These are phyloP conservation scores for Actinostola sp. DNA, from an alignment of 92 coral and sea anemone genomes.

Conservation along the genomic window DNA sequence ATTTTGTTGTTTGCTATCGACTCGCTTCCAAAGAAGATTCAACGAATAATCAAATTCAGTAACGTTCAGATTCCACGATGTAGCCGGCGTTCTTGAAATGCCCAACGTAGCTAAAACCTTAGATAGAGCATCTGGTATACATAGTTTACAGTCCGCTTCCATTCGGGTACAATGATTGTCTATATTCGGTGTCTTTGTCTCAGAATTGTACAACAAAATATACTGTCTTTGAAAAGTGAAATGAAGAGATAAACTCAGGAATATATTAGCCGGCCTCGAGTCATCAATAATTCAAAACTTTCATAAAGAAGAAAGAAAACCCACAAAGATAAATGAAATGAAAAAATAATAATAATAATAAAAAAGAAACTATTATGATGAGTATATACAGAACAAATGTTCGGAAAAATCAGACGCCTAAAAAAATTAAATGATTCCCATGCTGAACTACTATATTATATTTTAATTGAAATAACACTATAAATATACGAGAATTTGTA, in stretches of 20 bases:
- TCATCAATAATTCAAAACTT: slow-evolving; percentile 8
- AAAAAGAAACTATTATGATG: too few species aligned
- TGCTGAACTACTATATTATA: not conserved
- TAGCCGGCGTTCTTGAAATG: not conserved
- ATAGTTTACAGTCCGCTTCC: not conserved
- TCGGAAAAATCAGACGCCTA: too few species aligned
- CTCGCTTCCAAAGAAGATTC: slow-evolving; percentile 17
- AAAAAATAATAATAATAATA: too few species aligned
- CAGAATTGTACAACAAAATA: too few species aligned
- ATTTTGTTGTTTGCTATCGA: too few species aligned
- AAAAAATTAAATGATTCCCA: slow-evolving; percentile 3
- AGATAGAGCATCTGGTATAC: not conserved
- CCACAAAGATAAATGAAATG: too few species aligned
- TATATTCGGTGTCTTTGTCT: not conserved
- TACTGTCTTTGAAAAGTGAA: not conserved
- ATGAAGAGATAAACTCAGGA: not conserved
- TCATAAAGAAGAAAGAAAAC: not conserved
- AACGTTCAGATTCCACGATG: slow-evolving; percentile 7
- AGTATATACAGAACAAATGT: too few species aligned
- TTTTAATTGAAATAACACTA: not conserved
- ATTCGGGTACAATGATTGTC: too few species aligned
- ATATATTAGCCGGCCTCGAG: not conserved
- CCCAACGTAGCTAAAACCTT: slow-evolving; percentile 6
- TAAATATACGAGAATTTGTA: not conserved
- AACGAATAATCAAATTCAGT: slow-evolving; percentile 5